phyloP scores from a whole-genome alignment of 92 coral and sea anemone genomes.

The Phymanthus crucifer region DNA sequence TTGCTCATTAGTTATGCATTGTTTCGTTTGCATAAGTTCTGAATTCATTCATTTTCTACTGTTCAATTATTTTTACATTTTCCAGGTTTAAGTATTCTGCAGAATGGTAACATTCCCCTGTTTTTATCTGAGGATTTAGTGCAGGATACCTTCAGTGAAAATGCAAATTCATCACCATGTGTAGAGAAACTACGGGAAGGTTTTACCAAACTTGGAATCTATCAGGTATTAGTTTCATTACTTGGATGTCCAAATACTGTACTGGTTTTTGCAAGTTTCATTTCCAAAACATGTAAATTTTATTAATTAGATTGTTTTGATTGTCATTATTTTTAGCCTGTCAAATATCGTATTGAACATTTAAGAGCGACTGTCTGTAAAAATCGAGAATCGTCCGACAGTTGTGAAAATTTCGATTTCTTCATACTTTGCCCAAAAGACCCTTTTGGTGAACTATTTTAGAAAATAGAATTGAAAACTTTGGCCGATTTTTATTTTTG shows the following conservation, averaged over 20 bases:
- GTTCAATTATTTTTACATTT: neutral
- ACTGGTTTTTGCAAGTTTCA: neutral
- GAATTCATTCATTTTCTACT: neutral
- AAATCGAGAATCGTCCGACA: no score
- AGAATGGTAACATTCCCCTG: constrained; percentile 44
- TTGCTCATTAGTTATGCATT: neutral
- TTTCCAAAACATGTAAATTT: neutral
- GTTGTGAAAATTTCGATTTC: no score
- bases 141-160: constrained; percentile 28
- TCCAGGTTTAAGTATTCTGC: constrained; percentile 44
- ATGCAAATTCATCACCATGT: constrained; percentile 11
- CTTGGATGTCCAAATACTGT: neutral
- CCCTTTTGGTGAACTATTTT: no score
- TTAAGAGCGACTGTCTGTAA: no score
- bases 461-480: no score
- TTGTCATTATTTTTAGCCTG: neutral
- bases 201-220: constrained; percentile 9
- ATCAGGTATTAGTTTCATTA: constrained; percentile 9
- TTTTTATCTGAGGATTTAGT: constrained; percentile 30
- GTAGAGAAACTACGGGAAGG: constrained; percentile 7
- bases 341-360: neutral
- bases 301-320: neutral
- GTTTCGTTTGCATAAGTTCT: neutral
- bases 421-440: no score
- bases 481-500: no score